A percentile compares a stretch with the other conserved stretches of the same genome.
Evolutionary conservation across 2,888 invertebrate genomes (phyloP).

Genomic region (Tiphia femorata): DNA sequence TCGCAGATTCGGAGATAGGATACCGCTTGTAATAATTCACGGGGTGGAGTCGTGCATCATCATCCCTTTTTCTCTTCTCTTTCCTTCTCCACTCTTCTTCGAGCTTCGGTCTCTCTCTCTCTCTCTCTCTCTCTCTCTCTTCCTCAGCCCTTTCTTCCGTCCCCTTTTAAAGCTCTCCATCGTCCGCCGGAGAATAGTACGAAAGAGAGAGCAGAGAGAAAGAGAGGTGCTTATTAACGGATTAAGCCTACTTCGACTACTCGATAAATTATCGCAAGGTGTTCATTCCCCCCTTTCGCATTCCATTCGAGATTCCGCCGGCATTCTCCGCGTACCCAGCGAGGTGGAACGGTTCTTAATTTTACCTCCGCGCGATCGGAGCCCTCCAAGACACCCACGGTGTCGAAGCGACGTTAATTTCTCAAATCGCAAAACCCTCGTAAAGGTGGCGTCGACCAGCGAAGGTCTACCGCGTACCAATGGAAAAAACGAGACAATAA

Average conservation of each 20-base stretch:
- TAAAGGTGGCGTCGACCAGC: background rate
- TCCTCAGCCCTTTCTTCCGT: too few relatives aligned
- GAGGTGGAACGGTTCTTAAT: constrained; percentile 10
- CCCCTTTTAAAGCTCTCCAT: too few relatives aligned
- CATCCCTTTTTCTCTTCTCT: constrained; percentile 36
- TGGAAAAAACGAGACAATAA: too few relatives aligned
- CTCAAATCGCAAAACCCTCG: constrained; percentile 9
- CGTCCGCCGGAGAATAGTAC: constrained; percentile 3
- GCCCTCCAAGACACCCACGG: constrained; percentile 7
- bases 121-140: background rate
- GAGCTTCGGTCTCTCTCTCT: background rate
- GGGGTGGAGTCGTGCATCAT: constrained; percentile 49
- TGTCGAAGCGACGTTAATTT: constrained; percentile 13
- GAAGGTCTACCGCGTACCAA: too few relatives aligned
- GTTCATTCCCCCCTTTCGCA: constrained; percentile 39
- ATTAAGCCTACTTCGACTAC: constrained; percentile 48
- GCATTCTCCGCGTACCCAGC: constrained; percentile 35
- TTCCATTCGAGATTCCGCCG: constrained; percentile 43
- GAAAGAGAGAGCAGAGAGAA: constrained; percentile 26
- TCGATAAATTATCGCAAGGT: constrained; percentile 56
- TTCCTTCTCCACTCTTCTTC: background rate
- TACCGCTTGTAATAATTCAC: constrained; percentile 53
- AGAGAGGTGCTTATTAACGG: constrained; percentile 51
- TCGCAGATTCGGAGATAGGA: constrained; percentile 54
- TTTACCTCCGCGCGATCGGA: constrained; percentile 8